Conservation (phyloP, 2,113 vertebrate species). For the Bostrychus sinensis region DNA sequence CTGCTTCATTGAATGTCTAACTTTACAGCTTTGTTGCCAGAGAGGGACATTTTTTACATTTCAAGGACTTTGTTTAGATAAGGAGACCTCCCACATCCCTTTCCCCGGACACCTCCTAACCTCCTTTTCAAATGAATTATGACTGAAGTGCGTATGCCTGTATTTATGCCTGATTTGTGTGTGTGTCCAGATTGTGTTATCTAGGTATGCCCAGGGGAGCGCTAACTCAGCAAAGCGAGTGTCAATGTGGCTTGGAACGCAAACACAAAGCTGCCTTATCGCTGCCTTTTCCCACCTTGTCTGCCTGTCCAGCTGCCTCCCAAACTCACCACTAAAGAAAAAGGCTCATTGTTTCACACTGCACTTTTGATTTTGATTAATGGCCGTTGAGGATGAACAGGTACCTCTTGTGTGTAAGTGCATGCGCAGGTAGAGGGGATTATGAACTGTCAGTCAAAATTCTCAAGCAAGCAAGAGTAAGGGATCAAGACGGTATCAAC, state of each 20-base stretch:
- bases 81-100: neutral
- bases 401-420: constrained; percentile 14
- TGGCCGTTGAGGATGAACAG: constrained; percentile 17
- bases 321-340: constrained; percentile 12
- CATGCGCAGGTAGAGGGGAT: constrained; percentile 24
- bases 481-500: constrained; percentile 22
- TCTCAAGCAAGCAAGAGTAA: constrained; percentile 18
- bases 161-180: constrained; percentile 10
- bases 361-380: constrained; percentile 45
- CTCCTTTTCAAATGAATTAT: constrained; percentile 1
- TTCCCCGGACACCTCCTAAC: neutral
- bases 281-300: neutral
- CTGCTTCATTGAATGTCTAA: neutral
- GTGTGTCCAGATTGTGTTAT: constrained; percentile 23
- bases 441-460: constrained; percentile 52
- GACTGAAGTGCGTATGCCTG: neutral
- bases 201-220: constrained; percentile 7
- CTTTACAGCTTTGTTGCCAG: neutral
- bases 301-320: constrained; percentile 26
- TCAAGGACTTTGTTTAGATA: constrained; percentile 4
- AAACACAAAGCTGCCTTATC: constrained; percentile 28
- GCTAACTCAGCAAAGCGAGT: constrained; percentile 14
- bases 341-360: constrained; percentile 19
- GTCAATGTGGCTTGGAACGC: constrained; percentile 11
- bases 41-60: neutral